phyloP scores from a whole-genome alignment of 2,888 invertebrate genomes.

The Panopea generosa region DNA sequence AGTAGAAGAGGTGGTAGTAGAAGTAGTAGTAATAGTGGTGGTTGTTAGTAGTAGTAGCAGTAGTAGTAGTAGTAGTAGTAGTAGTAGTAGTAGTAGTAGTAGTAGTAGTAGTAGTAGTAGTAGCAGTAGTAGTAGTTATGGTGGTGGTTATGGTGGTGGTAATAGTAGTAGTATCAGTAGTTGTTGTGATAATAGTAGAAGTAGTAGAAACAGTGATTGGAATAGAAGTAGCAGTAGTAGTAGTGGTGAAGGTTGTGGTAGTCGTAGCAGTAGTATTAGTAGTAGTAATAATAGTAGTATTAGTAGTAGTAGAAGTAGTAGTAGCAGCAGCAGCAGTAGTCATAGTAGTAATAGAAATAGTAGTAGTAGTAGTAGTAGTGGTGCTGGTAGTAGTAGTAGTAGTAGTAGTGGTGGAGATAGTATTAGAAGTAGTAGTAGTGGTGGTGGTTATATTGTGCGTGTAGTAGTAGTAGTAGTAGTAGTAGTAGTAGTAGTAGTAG shows the following conservation, averaged over 20 bases:
- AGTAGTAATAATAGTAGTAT: constrained; percentile 34
- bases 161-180: no score
- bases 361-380: constrained; percentile 41
- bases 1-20: constrained; percentile 9
- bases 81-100: constrained; percentile 7
- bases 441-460: no score
- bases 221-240: constrained; percentile 45
- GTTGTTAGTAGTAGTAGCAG: constrained; percentile 11
- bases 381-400: no score
- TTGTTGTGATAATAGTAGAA: constrained; percentile 47
- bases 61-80: constrained; percentile 11
- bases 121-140: constrained; percentile 4
- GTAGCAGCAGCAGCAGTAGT: constrained; percentile 1
- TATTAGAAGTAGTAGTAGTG: no score
- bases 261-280: no score
- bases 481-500: no score
- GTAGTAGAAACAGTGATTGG: constrained; percentile 46
- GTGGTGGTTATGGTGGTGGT: constrained; percentile 42
- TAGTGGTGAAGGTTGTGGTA: constrained; percentile 4
- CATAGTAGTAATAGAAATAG: constrained; percentile 38
- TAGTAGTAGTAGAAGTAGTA: constrained; percentile 12
- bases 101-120: constrained; percentile 18
- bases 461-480: no score
- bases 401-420: no score
- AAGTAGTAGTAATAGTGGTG: constrained; percentile 10